Percentiles rank a stretch among this genome's conserved stretches.
These are phyloP conservation scores for Caloenas nicobarica DNA, from an alignment of 2,113 vertebrate species.

Conservation along the genomic window DNA sequence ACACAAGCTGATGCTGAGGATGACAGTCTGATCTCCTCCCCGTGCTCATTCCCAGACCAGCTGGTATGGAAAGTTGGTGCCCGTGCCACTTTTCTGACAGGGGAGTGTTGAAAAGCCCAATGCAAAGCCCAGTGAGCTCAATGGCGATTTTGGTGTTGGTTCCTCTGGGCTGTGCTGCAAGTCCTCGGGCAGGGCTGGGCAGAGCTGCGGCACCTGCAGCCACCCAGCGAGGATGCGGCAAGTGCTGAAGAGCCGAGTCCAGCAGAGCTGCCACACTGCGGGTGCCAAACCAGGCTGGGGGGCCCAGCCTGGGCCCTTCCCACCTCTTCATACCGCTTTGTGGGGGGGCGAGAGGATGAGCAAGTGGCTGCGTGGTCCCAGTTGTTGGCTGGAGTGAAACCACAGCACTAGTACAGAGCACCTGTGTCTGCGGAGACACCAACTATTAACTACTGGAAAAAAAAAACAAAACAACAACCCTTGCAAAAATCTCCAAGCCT, in stretches of 20 bases:
- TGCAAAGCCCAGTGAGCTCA: background rate
- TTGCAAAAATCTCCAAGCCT: background rate
- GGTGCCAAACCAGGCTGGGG: background rate
- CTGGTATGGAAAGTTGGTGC: background rate
- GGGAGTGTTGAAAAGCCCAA: background rate
- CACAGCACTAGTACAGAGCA: no score
- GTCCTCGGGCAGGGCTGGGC: background rate
- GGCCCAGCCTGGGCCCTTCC: background rate
- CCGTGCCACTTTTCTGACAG: background rate
- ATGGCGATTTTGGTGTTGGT: background rate
- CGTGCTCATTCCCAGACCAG: background rate
- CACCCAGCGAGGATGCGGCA: accelerated
- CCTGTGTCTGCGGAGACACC: accelerated
- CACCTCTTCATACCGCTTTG: background rate
- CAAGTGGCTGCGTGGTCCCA: no score
- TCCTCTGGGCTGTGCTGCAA: background rate
- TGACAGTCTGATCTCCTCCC: background rate
- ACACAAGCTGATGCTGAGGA: background rate
- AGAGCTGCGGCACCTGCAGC: background rate
- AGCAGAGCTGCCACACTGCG: accelerated
- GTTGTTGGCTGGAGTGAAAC: no score
- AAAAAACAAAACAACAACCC: no score
- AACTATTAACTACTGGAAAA: accelerated
- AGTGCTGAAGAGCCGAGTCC: background rate
- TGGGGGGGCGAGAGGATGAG: no score